Conservation (phyloP, 2,113 vertebrate species). For the Chaetura pelagica region DNA sequence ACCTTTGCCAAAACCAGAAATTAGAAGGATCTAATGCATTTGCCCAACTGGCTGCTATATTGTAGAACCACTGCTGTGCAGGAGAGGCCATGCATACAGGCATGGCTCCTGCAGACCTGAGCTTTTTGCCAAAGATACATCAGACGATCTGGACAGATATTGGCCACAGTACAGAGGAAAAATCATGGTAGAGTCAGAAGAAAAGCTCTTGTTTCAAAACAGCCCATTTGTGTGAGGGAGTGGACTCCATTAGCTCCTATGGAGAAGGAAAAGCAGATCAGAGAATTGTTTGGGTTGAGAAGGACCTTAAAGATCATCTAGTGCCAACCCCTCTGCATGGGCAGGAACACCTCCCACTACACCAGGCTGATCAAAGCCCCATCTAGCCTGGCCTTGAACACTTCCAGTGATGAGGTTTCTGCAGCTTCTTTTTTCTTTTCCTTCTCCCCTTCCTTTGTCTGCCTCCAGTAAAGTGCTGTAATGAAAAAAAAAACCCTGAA, state of each 20-base stretch:
- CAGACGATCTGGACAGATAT: not conserved
- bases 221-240: not conserved
- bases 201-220: not conserved
- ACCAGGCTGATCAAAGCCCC: no score
- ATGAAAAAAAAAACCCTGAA: not conserved
- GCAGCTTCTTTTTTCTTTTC: no score
- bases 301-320: no score
- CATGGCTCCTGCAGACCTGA: not conserved
- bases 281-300: no score
- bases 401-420: no score
- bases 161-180: not conserved
- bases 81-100: not conserved
- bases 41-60: not conserved
- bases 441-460: no score
- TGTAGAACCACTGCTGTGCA: not conserved
- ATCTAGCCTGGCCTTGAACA: no score
- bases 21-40: rapidly evolving
- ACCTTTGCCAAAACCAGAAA: not conserved
- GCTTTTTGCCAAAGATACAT: not conserved
- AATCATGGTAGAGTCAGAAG: not conserved
- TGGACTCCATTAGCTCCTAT: not conserved
- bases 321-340: no score
- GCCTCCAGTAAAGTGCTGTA: no score
- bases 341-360: no score
- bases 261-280: not conserved